Conservation (phyloP, 1,140 invertebrate genomes). For the Diabrotica undecimpunctata region DNA sequence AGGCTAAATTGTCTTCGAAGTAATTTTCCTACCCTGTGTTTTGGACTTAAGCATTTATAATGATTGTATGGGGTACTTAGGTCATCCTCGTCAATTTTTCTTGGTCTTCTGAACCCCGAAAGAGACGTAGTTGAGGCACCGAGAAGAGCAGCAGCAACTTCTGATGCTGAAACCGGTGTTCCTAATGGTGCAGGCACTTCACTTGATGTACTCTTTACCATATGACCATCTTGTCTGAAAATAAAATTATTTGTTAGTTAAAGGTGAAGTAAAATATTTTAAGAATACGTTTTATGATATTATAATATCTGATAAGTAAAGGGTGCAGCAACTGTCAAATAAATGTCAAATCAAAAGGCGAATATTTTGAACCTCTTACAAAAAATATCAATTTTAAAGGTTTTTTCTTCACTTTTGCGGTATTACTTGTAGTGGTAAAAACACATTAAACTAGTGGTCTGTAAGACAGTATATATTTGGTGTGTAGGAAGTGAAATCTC, state of each 20-base stretch:
- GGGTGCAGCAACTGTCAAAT: too few species aligned
- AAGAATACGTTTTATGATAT: neutral
- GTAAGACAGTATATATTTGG: too few species aligned
- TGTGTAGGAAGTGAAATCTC: too few species aligned
- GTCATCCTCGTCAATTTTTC: constrained; percentile 56
- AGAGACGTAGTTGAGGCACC: constrained; percentile 54
- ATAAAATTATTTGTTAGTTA: neutral
- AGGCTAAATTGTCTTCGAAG: constrained; percentile 67
- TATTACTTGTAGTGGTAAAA: too few species aligned
- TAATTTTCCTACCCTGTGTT: constrained; percentile 55
- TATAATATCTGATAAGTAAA: neutral
- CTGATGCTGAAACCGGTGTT: constrained; percentile 52
- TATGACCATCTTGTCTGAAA: constrained; percentile 24
- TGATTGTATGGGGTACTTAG: constrained; percentile 69
- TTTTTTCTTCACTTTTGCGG: too few species aligned
- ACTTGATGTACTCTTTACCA: constrained; percentile 50
- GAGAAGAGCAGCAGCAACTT: constrained; percentile 53
- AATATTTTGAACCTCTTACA: too few species aligned
- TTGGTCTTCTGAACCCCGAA: constrained; percentile 46
- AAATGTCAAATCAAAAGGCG: too few species aligned
- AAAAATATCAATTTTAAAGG: too few species aligned
- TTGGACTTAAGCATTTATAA: constrained; percentile 65
- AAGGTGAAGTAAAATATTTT: neutral
- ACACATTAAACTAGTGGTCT: too few species aligned
- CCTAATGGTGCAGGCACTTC: constrained; percentile 46